A percentile compares a stretch with the other conserved stretches of the same genome.
These are phyloP conservation scores for Megaleporinus macrocephalus DNA, from an alignment of 2,113 vertebrate species.

Conservation along the genomic window DNA sequence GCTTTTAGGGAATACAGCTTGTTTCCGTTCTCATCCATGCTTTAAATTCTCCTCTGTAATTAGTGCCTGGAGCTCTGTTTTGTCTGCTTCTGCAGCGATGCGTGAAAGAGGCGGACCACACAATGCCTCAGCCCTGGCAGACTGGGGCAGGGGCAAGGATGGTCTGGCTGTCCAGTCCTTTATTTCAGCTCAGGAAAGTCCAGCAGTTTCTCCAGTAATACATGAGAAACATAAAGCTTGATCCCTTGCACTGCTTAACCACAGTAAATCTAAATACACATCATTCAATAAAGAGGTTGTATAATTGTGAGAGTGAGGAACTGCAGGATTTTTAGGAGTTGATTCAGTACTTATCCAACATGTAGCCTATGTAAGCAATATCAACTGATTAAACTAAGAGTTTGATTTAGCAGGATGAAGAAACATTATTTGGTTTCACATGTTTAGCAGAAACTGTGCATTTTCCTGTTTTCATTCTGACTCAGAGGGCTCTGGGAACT, in stretches of 20 bases:
- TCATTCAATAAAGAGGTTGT: too few relatives aligned
- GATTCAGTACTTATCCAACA: not conserved
- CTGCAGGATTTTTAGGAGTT: not conserved
- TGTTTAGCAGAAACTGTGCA: conserved; percentile 4
- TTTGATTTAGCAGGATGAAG: not conserved
- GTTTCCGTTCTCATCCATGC: conserved; percentile 46
- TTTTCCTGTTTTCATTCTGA: conserved; percentile 38
- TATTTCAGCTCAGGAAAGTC: not conserved
- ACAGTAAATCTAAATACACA: too few relatives aligned
- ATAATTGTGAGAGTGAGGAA: not conserved
- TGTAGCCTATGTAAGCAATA: not conserved
- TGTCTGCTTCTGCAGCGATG: conserved; percentile 49
- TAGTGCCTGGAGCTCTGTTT: conserved; percentile 49
- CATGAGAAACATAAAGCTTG: not conserved
- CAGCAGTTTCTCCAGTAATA: not conserved
- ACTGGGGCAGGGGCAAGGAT: not conserved
- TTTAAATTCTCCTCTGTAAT: conserved; percentile 46
- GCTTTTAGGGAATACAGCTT: conserved; percentile 9
- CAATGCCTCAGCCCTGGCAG: conserved; percentile 23
- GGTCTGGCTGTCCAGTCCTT: not conserved
- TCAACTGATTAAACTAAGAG: not conserved
- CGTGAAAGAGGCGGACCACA: conserved; percentile 46
- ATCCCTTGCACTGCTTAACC: too few relatives aligned
- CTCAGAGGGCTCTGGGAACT: not conserved
- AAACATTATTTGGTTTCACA: conserved; percentile 13